These are phyloP conservation scores for Typhlichthys subterraneus DNA, from an alignment of 2,797 vertebrate species.

Conservation along the genomic window DNA sequence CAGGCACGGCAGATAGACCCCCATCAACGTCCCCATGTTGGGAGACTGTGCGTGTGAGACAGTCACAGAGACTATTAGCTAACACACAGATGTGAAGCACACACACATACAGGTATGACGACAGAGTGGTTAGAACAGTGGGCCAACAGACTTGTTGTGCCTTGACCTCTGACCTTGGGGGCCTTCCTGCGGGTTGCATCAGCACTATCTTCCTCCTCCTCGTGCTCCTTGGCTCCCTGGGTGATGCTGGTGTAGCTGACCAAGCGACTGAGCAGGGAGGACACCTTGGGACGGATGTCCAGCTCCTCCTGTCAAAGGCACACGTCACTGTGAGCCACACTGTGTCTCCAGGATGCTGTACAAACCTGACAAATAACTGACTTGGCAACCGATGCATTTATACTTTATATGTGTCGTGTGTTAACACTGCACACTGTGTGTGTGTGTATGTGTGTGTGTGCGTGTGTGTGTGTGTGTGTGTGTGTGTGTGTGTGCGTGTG, in stretches of 20 bases:
- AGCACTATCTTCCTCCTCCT: constrained; percentile 92
- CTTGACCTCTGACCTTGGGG: constrained; percentile 85
- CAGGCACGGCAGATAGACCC: constrained; percentile 96
- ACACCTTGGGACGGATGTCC: constrained; percentile 98
- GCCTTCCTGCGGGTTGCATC: constrained; percentile 83
- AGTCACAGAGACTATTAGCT: background rate
- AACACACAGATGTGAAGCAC: background rate
- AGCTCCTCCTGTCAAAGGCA: constrained; percentile 86
- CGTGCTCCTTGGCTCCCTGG: constrained; percentile 96
- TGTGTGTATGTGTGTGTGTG: too few species aligned
- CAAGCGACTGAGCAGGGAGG: constrained; percentile 93
- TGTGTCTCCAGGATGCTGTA: too few species aligned
- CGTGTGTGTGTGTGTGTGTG: too few species aligned
- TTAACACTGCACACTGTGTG: too few species aligned
- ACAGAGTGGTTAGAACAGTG: background rate
- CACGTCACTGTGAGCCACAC: background rate
- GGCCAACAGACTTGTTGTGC: background rate
- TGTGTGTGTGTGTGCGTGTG: too few species aligned
- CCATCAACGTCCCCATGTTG: constrained; percentile 99
- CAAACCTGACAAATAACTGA: too few species aligned
- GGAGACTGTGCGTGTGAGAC: constrained; percentile 80
- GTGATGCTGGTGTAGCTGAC: constrained; percentile 97
- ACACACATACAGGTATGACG: too few species aligned
- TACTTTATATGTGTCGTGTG: too few species aligned
- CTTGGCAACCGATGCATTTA: too few species aligned